Base-by-base conservation (phyloP, 2,888 invertebrate species). In the Atethmia centrago region DNA sequence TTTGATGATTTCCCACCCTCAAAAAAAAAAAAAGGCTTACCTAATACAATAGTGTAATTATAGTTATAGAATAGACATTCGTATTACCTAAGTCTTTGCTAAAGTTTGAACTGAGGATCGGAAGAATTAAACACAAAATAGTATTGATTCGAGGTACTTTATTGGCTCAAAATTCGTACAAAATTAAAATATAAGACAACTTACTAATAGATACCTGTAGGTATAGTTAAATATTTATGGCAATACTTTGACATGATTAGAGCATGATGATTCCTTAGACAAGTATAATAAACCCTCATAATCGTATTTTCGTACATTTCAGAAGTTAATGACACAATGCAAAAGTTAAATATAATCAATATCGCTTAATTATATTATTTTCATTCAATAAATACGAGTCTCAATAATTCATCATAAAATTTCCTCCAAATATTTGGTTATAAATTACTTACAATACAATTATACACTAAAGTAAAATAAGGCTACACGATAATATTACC, bases 121-220 rank as follows among this genome's bases (percentile, higher is more conserved):
- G 19, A 14, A 70, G 12, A 70, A 42, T 42, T 7, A 71, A 68
- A 77, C 47, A 28, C 36, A 28, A 16, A 21, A 21, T 45, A 40
- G 42, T 14, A 63, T 66, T 45, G 40, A 68, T 61, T 80, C 73
- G 84, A 87, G 86, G 87, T 87, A 90, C 81, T 90, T 89, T 90
- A 91, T 87, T 91, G 78, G 74, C 75, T 70, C 62, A 74, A 76
- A 74, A 75, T 74, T 73, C 79, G 69, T 85, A 85, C 70, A 87
- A 80, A 78, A 63, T 65, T 71, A 71, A 71, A 67, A 63, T 59
- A 76, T 61, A 64, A 49, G 42, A 61, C 42, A 51, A n/a, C 28
- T 71, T 68, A 65, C 12, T 45, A 58, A 28, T 56, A 68, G 12
- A 51, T n/a, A 78, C 64, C 53, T 66, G 63, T 31, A 14, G 40